Conservation (phyloP, 2,797 vertebrate genomes). For the Anabacerthia variegaticeps region DNA sequence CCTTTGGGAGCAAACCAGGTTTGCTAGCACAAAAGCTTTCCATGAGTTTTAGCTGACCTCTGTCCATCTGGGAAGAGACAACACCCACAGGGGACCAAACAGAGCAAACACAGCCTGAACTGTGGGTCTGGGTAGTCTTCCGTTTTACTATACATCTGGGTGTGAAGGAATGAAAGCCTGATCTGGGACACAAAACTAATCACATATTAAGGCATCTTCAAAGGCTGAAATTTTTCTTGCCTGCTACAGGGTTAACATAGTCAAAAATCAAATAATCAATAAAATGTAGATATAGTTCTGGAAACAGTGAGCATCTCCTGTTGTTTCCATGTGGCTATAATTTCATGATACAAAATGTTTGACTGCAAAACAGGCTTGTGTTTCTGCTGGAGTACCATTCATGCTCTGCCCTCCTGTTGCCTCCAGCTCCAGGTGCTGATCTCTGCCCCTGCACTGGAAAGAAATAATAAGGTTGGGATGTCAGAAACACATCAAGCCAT, state of each 20-base stretch:
- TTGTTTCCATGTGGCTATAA: background rate
- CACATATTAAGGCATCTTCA: background rate
- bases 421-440: background rate
- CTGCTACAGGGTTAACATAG: background rate
- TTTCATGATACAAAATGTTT: background rate
- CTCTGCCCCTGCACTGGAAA: background rate
- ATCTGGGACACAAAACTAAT: background rate
- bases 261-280: background rate
- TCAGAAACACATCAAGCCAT: background rate
- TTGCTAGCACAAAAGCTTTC: background rate
- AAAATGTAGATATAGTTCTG: background rate
- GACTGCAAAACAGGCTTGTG: background rate
- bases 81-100: background rate
- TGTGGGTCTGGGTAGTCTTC: background rate
- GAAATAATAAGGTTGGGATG: background rate
- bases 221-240: background rate
- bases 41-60: background rate
- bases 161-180: background rate
- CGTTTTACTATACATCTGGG: background rate
- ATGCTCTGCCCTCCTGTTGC: background rate
- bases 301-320: background rate
- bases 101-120: background rate
- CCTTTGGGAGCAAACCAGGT: background rate
- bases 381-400: background rate
- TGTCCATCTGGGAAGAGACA: background rate